These are phyloP conservation scores for Alexandromys fortis DNA, from an alignment of 2,113 vertebrate species.

Conservation along the genomic window DNA sequence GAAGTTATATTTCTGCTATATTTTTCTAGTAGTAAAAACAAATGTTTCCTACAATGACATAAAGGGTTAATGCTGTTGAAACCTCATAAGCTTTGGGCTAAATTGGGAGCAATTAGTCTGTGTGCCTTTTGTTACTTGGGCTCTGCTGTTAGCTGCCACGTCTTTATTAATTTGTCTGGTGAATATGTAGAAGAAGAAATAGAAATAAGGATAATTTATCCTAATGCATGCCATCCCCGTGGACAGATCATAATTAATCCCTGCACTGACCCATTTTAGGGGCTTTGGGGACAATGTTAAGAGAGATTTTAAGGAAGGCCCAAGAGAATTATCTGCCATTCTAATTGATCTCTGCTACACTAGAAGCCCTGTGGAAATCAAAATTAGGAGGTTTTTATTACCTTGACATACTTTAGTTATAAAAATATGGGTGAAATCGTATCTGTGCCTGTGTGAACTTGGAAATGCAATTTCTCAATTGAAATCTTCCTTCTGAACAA, in stretches of 20 bases:
- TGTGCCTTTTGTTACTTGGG: neutral
- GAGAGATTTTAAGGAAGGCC: constrained; percentile 48
- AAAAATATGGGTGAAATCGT: constrained; percentile 65
- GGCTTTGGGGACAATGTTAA: constrained; percentile 39
- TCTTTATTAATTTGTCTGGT: neutral
- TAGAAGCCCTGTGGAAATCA: constrained; percentile 44
- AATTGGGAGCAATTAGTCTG: constrained; percentile 29
- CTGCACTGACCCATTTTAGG: constrained; percentile 66
- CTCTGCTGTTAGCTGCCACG: constrained; percentile 21
- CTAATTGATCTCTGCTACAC: constrained; percentile 20
- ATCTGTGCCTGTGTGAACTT: constrained; percentile 46
- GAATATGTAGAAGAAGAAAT: constrained; percentile 19
- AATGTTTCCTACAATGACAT: neutral
- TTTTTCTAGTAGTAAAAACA: neutral
- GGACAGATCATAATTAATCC: constrained; percentile 51
- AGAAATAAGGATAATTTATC: constrained; percentile 34
- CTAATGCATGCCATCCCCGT: neutral
- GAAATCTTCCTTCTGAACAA: constrained; percentile 31
- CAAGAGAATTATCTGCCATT: constrained; percentile 26
- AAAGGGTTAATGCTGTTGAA: neutral
- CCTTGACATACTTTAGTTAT: constrained; percentile 25
- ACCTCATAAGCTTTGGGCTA: neutral
- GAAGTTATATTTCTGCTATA: constrained; percentile 5
- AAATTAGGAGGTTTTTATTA: constrained; percentile 66
- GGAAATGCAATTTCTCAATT: constrained; percentile 47